Base-by-base conservation (phyloP, 2,888 invertebrate genomes). In the Lordiphosa andalusiaca region DNA sequence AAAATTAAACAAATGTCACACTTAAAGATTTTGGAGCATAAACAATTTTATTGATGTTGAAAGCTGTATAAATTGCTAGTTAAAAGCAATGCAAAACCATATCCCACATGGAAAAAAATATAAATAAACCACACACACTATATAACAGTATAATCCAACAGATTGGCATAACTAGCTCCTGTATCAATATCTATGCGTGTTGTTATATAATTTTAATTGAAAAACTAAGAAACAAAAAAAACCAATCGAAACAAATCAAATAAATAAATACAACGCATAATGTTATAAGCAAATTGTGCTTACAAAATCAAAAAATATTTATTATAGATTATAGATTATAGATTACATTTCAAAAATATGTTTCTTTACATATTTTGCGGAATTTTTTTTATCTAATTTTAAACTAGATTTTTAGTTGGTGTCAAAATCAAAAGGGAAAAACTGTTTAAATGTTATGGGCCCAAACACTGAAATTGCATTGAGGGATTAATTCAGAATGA, bases 31-130 rank as follows among this genome's bases (percentile, higher is more conserved):
- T 77, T 76, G 78, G 80, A 75, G 68, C 68, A 67, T 83, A 57
- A 71, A 83, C 69, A 72, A 83, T 83, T 81, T 81, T 84, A 84
- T 84, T 66, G 65, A 77, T 77, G 82, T 84, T 80, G 58, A 80
- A 66, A 54, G 63, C 55, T 74, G 30, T 53, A 57, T 40, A 55
- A 55, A 38, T 50, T 37, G 52, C 40, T 51, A 61, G 67, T 50
- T 16, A 12, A 56, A 60, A 69, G 81, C 77, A 78, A 65, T 68
- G 60, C 68, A 73, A 77, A 82, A 78, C 71, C 81, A 81, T 81
- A 81, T 81, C 81, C 55, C 59, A 48, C 56, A 60, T 57, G 55
- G 44, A 54, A 80, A 72, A 69, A 77, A 40, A 62, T 50, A 58
- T 56, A 73, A 38, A 69, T 37, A 51, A 23, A 57, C 16, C 48